These are phyloP conservation scores for Cloeon dipterum DNA, from an alignment of 2,888 invertebrate genomes.

Conservation along the genomic window DNA sequence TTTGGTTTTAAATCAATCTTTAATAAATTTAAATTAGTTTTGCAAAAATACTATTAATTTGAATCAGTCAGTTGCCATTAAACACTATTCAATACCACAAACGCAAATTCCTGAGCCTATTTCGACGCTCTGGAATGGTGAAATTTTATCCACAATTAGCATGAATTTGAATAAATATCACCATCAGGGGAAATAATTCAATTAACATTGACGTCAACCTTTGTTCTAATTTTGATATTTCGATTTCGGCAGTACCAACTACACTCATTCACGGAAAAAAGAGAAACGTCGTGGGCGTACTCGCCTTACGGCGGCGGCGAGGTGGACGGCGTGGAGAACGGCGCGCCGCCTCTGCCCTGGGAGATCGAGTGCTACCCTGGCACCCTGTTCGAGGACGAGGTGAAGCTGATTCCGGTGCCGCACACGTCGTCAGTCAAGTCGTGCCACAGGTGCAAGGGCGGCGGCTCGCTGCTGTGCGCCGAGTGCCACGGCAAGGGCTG, in stretches of 20 bases:
- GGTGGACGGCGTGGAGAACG: slow-evolving; percentile 17
- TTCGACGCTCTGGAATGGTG: too few species aligned
- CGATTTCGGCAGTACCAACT: slow-evolving; percentile 28
- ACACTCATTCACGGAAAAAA: slow-evolving; percentile 25
- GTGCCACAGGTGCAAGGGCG: slow-evolving; percentile 19
- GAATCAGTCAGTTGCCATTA: too few species aligned
- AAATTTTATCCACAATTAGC: too few species aligned
- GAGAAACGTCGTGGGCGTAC: slow-evolving; percentile 25
- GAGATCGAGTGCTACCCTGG: slow-evolving; percentile 19
- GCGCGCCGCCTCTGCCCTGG: slow-evolving; percentile 22
- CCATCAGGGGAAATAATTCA: too few species aligned
- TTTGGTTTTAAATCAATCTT: too few species aligned
- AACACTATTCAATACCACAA: too few species aligned
- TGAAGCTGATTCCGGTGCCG: slow-evolving; percentile 22
- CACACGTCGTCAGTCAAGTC: slow-evolving; percentile 23
- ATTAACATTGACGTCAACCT: too few species aligned
- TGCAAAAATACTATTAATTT: too few species aligned
- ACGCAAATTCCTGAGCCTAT: too few species aligned
- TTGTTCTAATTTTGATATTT: too few species aligned
- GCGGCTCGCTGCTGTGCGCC: slow-evolving; percentile 16
- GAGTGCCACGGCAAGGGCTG: slow-evolving; percentile 22
- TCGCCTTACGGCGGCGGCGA: slow-evolving; percentile 21
- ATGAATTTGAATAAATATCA: too few species aligned
- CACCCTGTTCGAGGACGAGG: slow-evolving; percentile 19
- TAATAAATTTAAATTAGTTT: too few species aligned